Evolutionary conservation across 2,113 vertebrate genomes (phyloP).

Genomic region (Neogobius melanostomus): DNA sequence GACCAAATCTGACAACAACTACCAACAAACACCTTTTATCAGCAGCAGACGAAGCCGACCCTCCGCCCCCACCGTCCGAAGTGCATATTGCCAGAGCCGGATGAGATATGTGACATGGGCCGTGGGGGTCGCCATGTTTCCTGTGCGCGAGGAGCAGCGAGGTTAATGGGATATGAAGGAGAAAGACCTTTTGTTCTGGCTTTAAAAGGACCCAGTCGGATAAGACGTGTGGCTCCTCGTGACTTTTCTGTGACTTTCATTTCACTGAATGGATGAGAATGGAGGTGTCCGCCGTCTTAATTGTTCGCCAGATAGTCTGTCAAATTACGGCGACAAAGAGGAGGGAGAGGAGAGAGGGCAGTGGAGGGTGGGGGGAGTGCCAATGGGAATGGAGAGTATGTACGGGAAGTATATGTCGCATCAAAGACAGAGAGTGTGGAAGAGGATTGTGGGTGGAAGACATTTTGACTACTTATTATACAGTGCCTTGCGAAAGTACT

Average conservation of each 20-base stretch:
- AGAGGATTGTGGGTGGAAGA: background rate
- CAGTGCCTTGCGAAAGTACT: too few species aligned
- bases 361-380: constrained; percentile 4
- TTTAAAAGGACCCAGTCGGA: constrained; percentile 57
- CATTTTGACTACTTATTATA: too few species aligned
- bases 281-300: constrained; percentile 49
- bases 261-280: constrained; percentile 51
- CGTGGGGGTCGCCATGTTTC: constrained; percentile 63
- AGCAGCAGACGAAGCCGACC: constrained; percentile 50
- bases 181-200: constrained; percentile 66
- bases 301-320: constrained; percentile 42
- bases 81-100: constrained; percentile 44
- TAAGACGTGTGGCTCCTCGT: constrained; percentile 61
- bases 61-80: constrained; percentile 48
- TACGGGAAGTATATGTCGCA: background rate
- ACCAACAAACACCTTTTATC: constrained; percentile 69
- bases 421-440: background rate
- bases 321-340: constrained; percentile 31
- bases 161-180: constrained; percentile 71
- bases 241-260: constrained; percentile 69
- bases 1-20: constrained; percentile 45
- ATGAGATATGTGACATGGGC: constrained; percentile 68
- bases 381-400: constrained; percentile 13
- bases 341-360: constrained; percentile 26
- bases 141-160: constrained; percentile 57